Evolutionary conservation across 2,888 invertebrate genomes (phyloP).

Genomic region (Acanthococcus lagerstroemiae): DNA sequence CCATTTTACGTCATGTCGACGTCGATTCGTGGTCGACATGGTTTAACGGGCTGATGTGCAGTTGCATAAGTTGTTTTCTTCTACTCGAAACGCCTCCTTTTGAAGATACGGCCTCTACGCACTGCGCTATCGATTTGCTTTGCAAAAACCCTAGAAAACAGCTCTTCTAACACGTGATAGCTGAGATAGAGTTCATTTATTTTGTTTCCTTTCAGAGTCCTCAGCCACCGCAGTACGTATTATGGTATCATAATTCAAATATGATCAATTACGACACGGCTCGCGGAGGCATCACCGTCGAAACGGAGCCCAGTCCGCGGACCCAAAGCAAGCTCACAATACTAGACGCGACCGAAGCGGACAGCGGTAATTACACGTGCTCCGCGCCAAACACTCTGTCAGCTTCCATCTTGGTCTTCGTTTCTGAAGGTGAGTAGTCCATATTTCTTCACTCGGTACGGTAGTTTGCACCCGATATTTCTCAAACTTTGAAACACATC

Average conservation of each 20-base stretch:
- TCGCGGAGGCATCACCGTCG: constrained; percentile 69
- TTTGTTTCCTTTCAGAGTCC: constrained; percentile 59
- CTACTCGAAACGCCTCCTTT: too few relatives aligned
- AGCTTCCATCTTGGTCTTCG: constrained; percentile 80
- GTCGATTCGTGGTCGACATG: too few relatives aligned
- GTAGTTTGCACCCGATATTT: not conserved
- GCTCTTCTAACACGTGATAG: too few relatives aligned
- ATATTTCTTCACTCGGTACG: too few relatives aligned
- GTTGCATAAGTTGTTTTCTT: too few relatives aligned
- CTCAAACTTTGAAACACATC: not conserved
- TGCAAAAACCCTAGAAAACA: too few relatives aligned
- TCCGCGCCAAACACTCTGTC: constrained; percentile 81
- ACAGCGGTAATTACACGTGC: constrained; percentile 87
- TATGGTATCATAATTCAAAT: constrained; percentile 89
- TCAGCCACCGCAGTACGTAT: constrained; percentile 85
- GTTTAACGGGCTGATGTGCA: too few relatives aligned
- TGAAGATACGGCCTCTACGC: too few relatives aligned
- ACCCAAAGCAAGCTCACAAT: constrained; percentile 79
- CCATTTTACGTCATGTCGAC: too few relatives aligned
- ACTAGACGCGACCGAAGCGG: constrained; percentile 66
- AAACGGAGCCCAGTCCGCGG: constrained; percentile 71
- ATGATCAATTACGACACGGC: constrained; percentile 88
- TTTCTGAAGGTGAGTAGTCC: constrained; percentile 62
- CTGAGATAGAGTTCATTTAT: too few relatives aligned
- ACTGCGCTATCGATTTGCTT: too few relatives aligned